Evolutionary conservation across 2,113 vertebrate genomes (phyloP).

Genomic region (Periophthalmodon schlosseri): DNA sequence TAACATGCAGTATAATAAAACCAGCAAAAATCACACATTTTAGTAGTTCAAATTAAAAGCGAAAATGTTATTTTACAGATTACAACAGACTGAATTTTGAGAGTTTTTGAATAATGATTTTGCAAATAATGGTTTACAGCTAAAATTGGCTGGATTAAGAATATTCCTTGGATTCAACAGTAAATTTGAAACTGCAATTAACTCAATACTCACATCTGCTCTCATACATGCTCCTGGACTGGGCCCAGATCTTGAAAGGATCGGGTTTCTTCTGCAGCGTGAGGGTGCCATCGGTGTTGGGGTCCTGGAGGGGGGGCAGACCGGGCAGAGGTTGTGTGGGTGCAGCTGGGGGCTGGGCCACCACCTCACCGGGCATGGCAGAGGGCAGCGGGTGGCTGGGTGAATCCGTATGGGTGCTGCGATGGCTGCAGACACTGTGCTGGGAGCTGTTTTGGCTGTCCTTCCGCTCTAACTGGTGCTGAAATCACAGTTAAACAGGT

Average conservation of each 20-base stretch:
- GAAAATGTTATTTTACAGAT: neutral
- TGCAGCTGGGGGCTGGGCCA: conserved; percentile 69
- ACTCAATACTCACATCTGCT: conserved; percentile 90
- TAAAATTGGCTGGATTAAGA: no score
- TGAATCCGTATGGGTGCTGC: conserved; percentile 90
- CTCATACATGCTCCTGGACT: conserved; percentile 99
- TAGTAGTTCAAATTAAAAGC: neutral
- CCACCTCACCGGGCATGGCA: conserved; percentile 76
- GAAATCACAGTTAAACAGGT: conserved; percentile 35
- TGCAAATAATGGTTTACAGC: neutral
- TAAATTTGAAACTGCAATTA: no score
- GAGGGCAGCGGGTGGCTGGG: conserved; percentile 82
- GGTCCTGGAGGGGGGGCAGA: conserved; percentile 79
- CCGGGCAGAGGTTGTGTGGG: conserved; percentile 78
- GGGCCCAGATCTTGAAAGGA: conserved; percentile 99
- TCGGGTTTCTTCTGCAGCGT: conserved; percentile 96
- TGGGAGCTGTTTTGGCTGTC: conserved; percentile 98
- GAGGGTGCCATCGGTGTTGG: conserved; percentile 80
- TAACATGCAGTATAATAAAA: neutral
- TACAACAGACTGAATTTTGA: neutral
- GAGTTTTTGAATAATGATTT: neutral
- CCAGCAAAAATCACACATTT: neutral
- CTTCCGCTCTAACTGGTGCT: conserved; percentile 97
- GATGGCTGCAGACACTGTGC: conserved; percentile 95
- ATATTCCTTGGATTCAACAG: no score